A percentile compares a stretch with the other conserved stretches of the same genome.
Evolutionary conservation across 1,140 invertebrate genomes (phyloP).

Genomic region (Dysdera silvatica): DNA sequence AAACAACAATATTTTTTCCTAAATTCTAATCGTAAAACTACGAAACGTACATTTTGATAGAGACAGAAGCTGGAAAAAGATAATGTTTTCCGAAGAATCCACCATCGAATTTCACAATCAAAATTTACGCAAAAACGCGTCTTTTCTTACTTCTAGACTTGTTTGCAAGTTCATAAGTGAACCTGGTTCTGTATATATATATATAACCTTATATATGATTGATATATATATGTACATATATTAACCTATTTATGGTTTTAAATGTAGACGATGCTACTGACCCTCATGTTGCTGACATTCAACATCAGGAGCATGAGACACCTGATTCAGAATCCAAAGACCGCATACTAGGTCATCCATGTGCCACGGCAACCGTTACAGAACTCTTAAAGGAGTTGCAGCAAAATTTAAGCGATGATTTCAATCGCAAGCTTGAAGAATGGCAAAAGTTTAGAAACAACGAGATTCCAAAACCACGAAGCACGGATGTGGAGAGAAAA

Average conservation of each 20-base stretch:
- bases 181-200: too few species aligned
- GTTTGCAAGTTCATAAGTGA: too few species aligned
- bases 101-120: too few species aligned
- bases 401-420: slow-evolving; percentile 60
- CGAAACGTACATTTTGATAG: too few species aligned
- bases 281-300: not conserved
- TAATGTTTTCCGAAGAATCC: too few species aligned
- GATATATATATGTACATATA: too few species aligned
- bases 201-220: too few species aligned
- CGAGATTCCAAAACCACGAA: not conserved
- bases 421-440: slow-evolving; percentile 60
- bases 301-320: not conserved
- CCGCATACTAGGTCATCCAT: not conserved
- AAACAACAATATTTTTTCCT: too few species aligned
- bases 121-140: too few species aligned
- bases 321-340: not conserved
- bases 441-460: slow-evolving; percentile 52
- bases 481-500: slow-evolving; percentile 34
- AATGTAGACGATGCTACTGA: not conserved
- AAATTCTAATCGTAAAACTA: too few species aligned
- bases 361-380: slow-evolving; percentile 2
- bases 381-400: slow-evolving; percentile 48
- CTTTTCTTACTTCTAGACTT: too few species aligned
- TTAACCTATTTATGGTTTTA: not conserved
- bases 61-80: too few species aligned